These are phyloP conservation scores for Rhinoderma darwinii DNA, from an alignment of 2,113 vertebrate genomes.

Conservation along the genomic window DNA sequence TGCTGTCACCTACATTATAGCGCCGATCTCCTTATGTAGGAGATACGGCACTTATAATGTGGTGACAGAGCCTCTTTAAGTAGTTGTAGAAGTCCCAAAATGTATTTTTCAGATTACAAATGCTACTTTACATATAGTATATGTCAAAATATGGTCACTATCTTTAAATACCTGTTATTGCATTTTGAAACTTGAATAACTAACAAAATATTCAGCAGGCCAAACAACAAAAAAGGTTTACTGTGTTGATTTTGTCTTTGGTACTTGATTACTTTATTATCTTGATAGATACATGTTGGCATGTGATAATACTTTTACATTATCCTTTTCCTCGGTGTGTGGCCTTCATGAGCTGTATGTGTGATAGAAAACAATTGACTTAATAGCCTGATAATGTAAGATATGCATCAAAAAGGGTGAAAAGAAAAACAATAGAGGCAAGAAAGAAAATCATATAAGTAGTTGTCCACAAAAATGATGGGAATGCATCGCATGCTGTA, in stretches of 20 bases:
- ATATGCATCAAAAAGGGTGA: not conserved
- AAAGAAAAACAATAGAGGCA: conserved; percentile 3
- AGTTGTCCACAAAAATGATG: not conserved
- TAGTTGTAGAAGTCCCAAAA: not conserved
- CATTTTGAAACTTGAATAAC: not conserved
- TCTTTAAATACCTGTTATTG: too few species aligned
- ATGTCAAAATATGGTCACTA: too few species aligned
- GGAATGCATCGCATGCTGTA: not conserved
- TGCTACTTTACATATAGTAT: not conserved
- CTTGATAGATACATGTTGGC: conserved; percentile 64
- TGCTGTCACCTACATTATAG: too few species aligned
- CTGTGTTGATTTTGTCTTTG: conserved; percentile 59
- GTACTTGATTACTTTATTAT: conserved; percentile 67
- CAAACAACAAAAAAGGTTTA: conserved; percentile 63
- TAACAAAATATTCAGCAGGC: conserved; percentile 13
- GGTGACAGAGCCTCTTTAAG: too few species aligned
- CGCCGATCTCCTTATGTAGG: too few species aligned
- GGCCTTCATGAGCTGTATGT: not conserved
- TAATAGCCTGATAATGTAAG: conserved; percentile 61
- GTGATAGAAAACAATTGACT: conserved; percentile 60
- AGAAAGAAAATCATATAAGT: not conserved
- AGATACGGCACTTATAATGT: too few species aligned
- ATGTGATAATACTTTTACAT: conserved; percentile 56
- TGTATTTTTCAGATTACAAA: not conserved
- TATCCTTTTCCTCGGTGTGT: conserved; percentile 59